Evolutionary conservation across 2,888 invertebrate species (phyloP), one percentile per base, ranked within the genome.

Genomic region (Petrophora chlorosata): DNA sequence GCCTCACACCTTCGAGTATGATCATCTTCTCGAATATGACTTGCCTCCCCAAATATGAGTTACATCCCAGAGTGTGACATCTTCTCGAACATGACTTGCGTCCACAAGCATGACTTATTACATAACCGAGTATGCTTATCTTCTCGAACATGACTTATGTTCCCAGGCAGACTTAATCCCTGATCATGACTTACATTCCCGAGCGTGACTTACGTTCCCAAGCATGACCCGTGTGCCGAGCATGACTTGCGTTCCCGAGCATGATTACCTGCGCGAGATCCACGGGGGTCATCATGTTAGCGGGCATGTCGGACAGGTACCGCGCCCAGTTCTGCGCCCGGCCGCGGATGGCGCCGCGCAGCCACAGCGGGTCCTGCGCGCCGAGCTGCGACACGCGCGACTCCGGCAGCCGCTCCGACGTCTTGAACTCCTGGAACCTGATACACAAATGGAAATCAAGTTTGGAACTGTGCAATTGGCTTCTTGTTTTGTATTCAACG

Each of bases 281-380:
- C 1, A 93, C 91, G 0, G 96, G 96, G 0, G 96, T 95, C 93
- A 96, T 94, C 63, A 91, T 84, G 74, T 96, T 96, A 15, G 95
- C 94, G 2, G 96, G 96, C 64, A 93, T 94, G 73, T 96, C 96
- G 59, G 93, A 92, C 9, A 96, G 85, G 57, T 85, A 87, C 4
- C 96, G 90, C 13, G 95, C 95, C 85, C 95, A 92, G 82, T 96
- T 96, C 85, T 96, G 96, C 1, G 94, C 94, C 29, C 92, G 87
- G 0, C 94, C 95, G 59, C 93, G 91, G 22, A 92, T 79, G 5
- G 83, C 59, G 3, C 96, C 97, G 42, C 82, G 70, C 23, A 70
- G 65, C 94, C 95, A 95, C 35, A 8, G 46, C 3, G 17, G 35
- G 32, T 47, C 49, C 2, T 13, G 53, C 1, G n/a, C 44, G 0